Percentiles rank a stretch among this genome's conserved stretches.
Conservation (phyloP, 2,113 vertebrate genomes). For the Odocoileus hemionus region DNA sequence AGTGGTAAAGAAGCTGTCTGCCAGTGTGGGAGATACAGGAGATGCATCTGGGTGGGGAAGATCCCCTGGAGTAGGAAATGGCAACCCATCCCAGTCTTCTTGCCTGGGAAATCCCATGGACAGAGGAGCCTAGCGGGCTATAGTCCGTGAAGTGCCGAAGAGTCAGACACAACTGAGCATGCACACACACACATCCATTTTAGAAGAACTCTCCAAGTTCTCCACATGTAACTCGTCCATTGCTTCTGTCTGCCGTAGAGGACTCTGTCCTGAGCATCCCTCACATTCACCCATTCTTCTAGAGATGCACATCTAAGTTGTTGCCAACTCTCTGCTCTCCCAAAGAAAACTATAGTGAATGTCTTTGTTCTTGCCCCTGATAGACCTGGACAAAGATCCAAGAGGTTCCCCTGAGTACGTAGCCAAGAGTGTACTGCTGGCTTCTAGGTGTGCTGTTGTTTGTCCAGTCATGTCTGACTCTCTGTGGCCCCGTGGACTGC, state of each 20-base stretch:
- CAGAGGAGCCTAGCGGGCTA: neutral
- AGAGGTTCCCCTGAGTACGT: rapidly evolving
- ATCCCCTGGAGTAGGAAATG: neutral
- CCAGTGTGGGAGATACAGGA: neutral
- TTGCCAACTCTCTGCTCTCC: neutral
- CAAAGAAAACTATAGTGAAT: neutral
- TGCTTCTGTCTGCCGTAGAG: neutral
- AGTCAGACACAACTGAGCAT: neutral
- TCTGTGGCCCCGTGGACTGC: neutral
- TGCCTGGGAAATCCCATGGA: neutral
- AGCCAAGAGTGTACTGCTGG: neutral
- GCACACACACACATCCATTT: neutral
- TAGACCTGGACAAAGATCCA: neutral
- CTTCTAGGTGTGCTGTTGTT: neutral
- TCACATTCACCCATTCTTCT: neutral
- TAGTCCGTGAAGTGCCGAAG: neutral
- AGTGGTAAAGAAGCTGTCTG: neutral
- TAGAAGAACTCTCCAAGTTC: neutral
- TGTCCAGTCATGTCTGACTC: neutral
- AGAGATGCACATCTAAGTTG: neutral
- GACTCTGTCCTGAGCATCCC: neutral
- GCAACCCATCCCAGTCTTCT: neutral
- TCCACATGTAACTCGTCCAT: rapidly evolving
- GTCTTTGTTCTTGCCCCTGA: neutral
- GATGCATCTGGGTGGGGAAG: neutral